A percentile compares a stretch with the other conserved stretches of the same genome.
These are phyloP conservation scores for Saguinus midas DNA, from an alignment of 2,113 vertebrate species.

Conservation along the genomic window DNA sequence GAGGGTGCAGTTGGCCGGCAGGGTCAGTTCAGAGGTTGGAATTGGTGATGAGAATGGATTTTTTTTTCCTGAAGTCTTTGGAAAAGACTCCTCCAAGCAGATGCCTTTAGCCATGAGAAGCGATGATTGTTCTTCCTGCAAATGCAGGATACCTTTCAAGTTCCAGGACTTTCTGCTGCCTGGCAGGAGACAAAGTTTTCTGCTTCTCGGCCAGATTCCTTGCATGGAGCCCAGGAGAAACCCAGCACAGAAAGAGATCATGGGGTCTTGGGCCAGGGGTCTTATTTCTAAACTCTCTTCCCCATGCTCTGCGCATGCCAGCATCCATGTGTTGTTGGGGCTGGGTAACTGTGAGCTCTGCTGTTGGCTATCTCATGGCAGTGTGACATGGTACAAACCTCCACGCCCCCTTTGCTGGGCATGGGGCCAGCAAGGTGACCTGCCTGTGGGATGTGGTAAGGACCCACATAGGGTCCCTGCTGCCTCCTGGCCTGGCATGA, in stretches of 20 bases:
- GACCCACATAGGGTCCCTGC: neutral
- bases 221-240: neutral
- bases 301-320: too few relatives aligned
- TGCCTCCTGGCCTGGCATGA: neutral
- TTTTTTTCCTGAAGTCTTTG: neutral
- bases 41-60: neutral
- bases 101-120: neutral
- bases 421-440: too few relatives aligned
- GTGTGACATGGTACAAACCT: neutral
- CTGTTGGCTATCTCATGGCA: too few relatives aligned
- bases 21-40: neutral
- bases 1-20: neutral
- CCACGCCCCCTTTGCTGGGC: neutral
- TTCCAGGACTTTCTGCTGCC: neutral
- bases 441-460: neutral
- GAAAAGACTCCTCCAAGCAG: too few relatives aligned
- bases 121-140: neutral
- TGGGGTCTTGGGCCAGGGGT: neutral
- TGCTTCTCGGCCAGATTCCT: neutral
- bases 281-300: neutral
- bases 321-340: neutral
- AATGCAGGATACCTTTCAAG: too few relatives aligned
- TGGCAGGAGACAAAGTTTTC: neutral
- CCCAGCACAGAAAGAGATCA: too few relatives aligned
- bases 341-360: rapidly evolving